These are phyloP conservation scores for Venturia canescens DNA, from an alignment of 1,140 invertebrate species.

Conservation along the genomic window DNA sequence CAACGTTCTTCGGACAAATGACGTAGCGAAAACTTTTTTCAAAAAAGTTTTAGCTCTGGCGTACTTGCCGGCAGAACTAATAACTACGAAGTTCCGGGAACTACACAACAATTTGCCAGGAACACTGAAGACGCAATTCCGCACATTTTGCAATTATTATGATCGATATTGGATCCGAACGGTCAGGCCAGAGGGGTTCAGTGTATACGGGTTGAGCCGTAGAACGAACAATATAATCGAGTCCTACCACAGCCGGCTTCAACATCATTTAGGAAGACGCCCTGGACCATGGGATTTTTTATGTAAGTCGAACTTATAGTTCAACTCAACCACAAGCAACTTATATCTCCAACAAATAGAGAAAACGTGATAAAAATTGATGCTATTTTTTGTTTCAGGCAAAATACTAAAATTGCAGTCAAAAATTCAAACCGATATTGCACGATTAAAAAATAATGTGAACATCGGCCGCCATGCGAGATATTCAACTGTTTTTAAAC, in stretches of 20 bases:
- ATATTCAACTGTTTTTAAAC: slow-evolving; percentile 15
- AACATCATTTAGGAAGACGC: not conserved
- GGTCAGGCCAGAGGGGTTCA: slow-evolving; percentile 21
- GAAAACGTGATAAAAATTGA: too few species aligned
- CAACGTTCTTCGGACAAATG: not conserved
- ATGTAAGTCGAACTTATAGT: not conserved
- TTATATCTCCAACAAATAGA: not conserved
- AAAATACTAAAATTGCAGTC: slow-evolving; percentile 35
- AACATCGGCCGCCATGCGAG: slow-evolving; percentile 15
- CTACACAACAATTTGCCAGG: not conserved
- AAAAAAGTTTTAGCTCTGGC: slow-evolving; percentile 33
- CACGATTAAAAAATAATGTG: not conserved
- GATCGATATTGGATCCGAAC: slow-evolving; percentile 25
- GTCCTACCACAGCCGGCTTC: slow-evolving; percentile 26
- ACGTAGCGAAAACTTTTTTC: slow-evolving; percentile 26
- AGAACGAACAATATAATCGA: slow-evolving; percentile 34
- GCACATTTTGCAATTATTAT: slow-evolving; percentile 6
- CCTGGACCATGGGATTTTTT: slow-evolving; percentile 26
- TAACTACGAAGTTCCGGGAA: not conserved
- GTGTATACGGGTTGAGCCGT: slow-evolving; percentile 35
- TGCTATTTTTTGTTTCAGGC: not conserved
- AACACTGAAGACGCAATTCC: not conserved
- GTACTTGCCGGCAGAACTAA: slow-evolving; percentile 2
- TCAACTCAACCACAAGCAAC: not conserved
- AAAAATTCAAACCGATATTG: slow-evolving; percentile 4